These are phyloP conservation scores for Tyrophagus putrescentiae DNA, from an alignment of 1,140 invertebrate species.

Conservation along the genomic window DNA sequence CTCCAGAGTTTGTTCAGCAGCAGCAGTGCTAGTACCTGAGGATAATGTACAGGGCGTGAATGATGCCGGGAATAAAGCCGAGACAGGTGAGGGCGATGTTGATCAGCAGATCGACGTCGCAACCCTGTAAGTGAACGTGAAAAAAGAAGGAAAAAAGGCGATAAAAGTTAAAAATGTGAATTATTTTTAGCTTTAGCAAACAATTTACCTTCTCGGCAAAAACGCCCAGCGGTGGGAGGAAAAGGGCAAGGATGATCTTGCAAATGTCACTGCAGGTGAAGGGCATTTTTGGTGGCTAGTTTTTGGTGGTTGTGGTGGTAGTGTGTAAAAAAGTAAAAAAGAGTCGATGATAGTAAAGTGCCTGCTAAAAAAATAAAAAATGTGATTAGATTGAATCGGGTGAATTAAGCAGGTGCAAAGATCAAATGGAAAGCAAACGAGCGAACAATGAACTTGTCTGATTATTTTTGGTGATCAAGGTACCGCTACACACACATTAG, in stretches of 20 bases:
- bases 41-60: conserved; percentile 28
- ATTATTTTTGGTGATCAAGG: too few relatives aligned
- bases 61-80: conserved; percentile 28
- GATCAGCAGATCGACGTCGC: conserved; percentile 26
- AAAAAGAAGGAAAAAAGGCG: too few relatives aligned
- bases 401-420: too few relatives aligned
- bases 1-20: too few relatives aligned
- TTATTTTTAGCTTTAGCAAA: too few relatives aligned
- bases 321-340: neutral
- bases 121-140: too few relatives aligned
- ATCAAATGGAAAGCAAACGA: too few relatives aligned
- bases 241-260: conserved; percentile 20
- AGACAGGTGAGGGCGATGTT: conserved; percentile 29
- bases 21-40: conserved; percentile 20
- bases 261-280: conserved; percentile 20
- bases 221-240: conserved; percentile 28
- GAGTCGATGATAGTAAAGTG: neutral
- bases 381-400: too few relatives aligned
- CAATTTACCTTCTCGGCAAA: conserved; percentile 28
- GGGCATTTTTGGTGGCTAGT: conserved; percentile 3
- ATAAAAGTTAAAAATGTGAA: too few relatives aligned
- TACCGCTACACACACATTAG: too few relatives aligned
- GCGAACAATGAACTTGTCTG: too few relatives aligned
- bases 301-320: neutral
- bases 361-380: neutral